Evolutionary conservation across 2,113 vertebrate genomes (phyloP).

Genomic region (Varanus salvator): DNA sequence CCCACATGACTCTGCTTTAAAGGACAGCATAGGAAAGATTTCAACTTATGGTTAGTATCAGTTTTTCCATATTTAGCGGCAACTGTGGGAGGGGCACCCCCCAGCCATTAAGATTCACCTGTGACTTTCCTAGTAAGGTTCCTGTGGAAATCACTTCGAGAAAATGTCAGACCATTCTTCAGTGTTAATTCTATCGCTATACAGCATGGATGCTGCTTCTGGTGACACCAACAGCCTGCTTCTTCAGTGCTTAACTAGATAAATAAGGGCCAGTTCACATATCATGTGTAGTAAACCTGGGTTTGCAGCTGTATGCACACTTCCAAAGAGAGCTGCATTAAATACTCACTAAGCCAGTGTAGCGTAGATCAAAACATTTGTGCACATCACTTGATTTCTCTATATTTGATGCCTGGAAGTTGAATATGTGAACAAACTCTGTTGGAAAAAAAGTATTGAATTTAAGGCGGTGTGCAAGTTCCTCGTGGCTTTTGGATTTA

Average conservation of each 20-base stretch:
- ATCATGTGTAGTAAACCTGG: background rate
- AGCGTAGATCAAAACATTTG: slow-evolving; percentile 17
- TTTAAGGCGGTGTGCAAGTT: background rate
- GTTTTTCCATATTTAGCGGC: slow-evolving; percentile 52
- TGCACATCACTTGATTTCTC: slow-evolving; percentile 22
- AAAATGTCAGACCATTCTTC: slow-evolving; percentile 59
- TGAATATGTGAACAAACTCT: background rate
- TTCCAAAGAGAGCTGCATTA: background rate
- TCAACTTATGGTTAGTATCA: slow-evolving; percentile 60
- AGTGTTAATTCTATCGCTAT: slow-evolving; percentile 59
- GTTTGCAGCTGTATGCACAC: slow-evolving; percentile 31
- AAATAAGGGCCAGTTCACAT: slow-evolving; percentile 36
- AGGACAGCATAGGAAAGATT: slow-evolving; percentile 55
- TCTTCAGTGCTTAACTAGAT: slow-evolving; percentile 31
- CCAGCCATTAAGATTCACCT: slow-evolving; percentile 25
- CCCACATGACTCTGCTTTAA: slow-evolving; percentile 60
- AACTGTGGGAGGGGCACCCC: slow-evolving; percentile 28
- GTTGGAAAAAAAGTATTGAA: slow-evolving; percentile 30
- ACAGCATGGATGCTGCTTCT: slow-evolving; percentile 44
- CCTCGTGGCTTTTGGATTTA: background rate
- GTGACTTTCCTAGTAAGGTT: background rate
- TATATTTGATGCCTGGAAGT: background rate
- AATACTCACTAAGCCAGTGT: background rate
- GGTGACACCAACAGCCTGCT: slow-evolving; percentile 29
- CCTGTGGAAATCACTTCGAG: slow-evolving; percentile 36